These are phyloP conservation scores for Osmoderma eremita DNA, from an alignment of 2,888 invertebrate genomes.

Conservation along the genomic window DNA sequence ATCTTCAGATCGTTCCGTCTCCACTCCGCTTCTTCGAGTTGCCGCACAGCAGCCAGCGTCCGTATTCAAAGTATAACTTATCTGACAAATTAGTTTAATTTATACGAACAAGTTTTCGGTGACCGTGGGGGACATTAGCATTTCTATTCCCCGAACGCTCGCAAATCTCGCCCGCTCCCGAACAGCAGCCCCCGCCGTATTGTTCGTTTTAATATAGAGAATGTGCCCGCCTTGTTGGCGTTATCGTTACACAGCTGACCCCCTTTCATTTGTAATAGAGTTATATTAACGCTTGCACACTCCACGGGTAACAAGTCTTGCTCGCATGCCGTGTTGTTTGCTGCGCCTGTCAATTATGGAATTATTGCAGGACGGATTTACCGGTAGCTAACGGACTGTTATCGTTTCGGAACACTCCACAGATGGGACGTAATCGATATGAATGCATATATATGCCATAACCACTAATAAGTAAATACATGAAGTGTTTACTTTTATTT, in stretches of 20 bases:
- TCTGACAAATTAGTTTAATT: constrained; percentile 40
- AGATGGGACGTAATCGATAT: too few species aligned
- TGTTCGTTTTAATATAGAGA: constrained; percentile 43
- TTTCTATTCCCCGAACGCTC: constrained; percentile 47
- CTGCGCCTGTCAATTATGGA: constrained; percentile 22
- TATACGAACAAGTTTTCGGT: constrained; percentile 34
- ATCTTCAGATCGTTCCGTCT: background rate
- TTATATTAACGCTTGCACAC: constrained; percentile 28
- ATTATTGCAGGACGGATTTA: constrained; percentile 13
- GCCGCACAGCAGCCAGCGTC: background rate
- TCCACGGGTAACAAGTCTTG: constrained; percentile 19
- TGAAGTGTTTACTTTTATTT: too few species aligned
- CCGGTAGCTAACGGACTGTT: too few species aligned
- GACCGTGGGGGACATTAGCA: constrained; percentile 45
- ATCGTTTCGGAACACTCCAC: too few species aligned
- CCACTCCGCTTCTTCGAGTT: background rate
- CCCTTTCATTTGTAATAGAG: constrained; percentile 41
- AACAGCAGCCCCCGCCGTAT: constrained; percentile 40
- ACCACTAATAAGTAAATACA: too few species aligned
- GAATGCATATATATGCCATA: too few species aligned
- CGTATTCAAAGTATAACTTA: constrained; percentile 16
- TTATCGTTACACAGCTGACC: constrained; percentile 42
- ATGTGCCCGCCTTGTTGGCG: constrained; percentile 15
- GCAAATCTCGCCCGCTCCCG: constrained; percentile 45
- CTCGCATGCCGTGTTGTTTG: too few species aligned